Conservation (phyloP, 2,888 invertebrate genomes). For the Eupithecia dodoneata region DNA sequence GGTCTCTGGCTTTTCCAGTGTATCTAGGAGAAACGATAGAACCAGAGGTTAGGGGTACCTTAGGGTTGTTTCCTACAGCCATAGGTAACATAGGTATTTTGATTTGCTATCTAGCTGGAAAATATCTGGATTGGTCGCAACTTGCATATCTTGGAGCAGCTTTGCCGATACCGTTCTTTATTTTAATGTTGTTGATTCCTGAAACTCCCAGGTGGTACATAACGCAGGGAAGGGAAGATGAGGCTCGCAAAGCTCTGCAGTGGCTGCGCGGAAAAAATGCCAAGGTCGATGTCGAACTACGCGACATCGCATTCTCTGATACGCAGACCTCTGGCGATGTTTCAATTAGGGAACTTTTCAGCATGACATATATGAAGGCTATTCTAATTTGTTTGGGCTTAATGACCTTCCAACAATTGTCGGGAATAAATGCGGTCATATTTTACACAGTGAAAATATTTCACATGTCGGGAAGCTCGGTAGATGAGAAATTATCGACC, state of each 20-base stretch:
- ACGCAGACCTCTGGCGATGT: conserved; percentile 87
- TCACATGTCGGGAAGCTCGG: conserved; percentile 91
- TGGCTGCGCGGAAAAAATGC: conserved; percentile 93
- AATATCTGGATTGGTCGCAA: conserved; percentile 91
- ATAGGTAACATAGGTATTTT: conserved; percentile 94
- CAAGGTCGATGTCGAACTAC: conserved; percentile 91
- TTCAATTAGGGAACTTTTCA: conserved; percentile 86
- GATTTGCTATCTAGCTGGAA: conserved; percentile 91
- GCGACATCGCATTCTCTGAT: conserved; percentile 88
- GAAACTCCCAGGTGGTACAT: conserved; percentile 98
- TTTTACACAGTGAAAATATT: conserved; percentile 97
- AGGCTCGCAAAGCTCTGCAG: conserved; percentile 90
- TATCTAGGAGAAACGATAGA: conserved; percentile 97
- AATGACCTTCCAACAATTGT: conserved; percentile 98
- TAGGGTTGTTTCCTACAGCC: conserved; percentile 94
- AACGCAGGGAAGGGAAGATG: conserved; percentile 88
- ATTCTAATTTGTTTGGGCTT: conserved; percentile 92
- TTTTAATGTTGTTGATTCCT: conserved; percentile 93
- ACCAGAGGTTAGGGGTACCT: conserved; percentile 94
- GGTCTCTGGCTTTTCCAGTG: conserved; percentile 94
- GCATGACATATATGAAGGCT: conserved; percentile 89
- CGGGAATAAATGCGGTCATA: conserved; percentile 97
- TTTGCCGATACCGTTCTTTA: conserved; percentile 90
- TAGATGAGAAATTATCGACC: conserved; percentile 90
- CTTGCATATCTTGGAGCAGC: conserved; percentile 91